Percentiles rank a stretch among this genome's conserved stretches.
phyloP scores from a whole-genome alignment of 2,113 vertebrate species.

The Chelonoidis abingdonii region DNA sequence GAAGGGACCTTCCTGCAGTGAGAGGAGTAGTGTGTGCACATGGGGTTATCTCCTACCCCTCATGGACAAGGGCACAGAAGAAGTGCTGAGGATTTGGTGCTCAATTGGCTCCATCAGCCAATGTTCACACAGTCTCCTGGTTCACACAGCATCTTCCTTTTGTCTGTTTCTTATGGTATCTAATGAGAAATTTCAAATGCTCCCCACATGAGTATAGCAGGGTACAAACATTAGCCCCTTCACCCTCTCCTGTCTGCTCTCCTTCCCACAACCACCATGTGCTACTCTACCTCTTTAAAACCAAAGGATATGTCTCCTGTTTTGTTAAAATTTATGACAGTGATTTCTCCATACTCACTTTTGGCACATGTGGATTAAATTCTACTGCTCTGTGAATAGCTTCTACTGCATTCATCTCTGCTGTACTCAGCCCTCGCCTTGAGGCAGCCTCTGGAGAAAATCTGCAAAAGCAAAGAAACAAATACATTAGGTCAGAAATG shows the following conservation, averaged over 20 bases:
- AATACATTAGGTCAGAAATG: slow-evolving; percentile 69
- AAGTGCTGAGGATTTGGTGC: neutral
- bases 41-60: neutral
- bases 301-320: neutral
- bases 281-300: neutral
- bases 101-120: neutral
- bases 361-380: slow-evolving; percentile 98
- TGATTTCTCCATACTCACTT: slow-evolving; percentile 85
- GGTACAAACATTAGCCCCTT: neutral
- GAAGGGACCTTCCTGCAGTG: neutral
- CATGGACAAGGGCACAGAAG: neutral
- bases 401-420: slow-evolving; percentile 99
- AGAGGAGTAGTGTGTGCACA: neutral
- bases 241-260: neutral
- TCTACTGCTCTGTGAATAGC: slow-evolving; percentile 99
- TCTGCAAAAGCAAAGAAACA: slow-evolving; percentile 82
- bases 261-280: neutral
- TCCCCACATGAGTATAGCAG: neutral
- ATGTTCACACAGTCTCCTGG: neutral
- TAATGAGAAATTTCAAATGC: neutral
- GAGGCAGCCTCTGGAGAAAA: slow-evolving; percentile 98
- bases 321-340: neutral
- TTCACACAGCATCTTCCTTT: neutral
- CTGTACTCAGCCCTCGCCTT: slow-evolving; percentile 94
- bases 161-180: neutral